Evolutionary conservation across 2,797 vertebrate species (phyloP), one percentile per base, ranked within the genome.

Genomic region (Acrossocheilus wenchowensis): DNA sequence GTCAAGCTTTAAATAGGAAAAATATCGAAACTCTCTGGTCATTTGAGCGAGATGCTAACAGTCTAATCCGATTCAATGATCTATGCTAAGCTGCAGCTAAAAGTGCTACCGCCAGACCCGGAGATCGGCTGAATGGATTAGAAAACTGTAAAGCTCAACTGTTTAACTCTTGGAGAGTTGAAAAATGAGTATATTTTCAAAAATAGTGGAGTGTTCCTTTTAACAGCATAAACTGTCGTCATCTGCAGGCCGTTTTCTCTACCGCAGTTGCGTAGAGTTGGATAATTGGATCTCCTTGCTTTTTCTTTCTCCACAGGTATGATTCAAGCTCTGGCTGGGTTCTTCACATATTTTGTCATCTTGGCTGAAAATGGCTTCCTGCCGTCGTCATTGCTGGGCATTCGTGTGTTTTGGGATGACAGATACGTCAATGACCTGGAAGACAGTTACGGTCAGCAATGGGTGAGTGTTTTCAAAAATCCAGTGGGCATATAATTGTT

Each of bases 311-410:
- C 0, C 73, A 21, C 45, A 97, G 97, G 97, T 88, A 97, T 97
- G 97, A 97, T 97, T 93, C 97, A 97, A 90, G 97, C 97, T 19
- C 93, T 97, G 54, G 97, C 96, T 1, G 97, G 97, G n/a, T 97
- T 97, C 92, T 97, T 97, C 91, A 94, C 97, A 0, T 97, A 97
- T 89, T 97, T 97, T 84, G 97, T 97, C 54, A 97, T 97, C 86
- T 92, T 97, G 92, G 96, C 97, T 2, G 97, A 97, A 91, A 97
- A 97, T 0, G 97, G 97, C 1, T 97, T 97, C 91, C 94, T 94
- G 66, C 97, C 97, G 0, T 91, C 90, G 4, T 92, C 93, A 17
- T 92, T 97, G 87, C 39, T 97, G 41, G 96, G 96, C 5, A 79
- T 97, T 85, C 94, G 97, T 82, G 92, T 97, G 86, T 52, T 75